Percentiles rank a stretch among this genome's conserved stretches.
These are phyloP conservation scores for Xenus cinereus DNA, from an alignment of 2,113 vertebrate species.

Conservation along the genomic window DNA sequence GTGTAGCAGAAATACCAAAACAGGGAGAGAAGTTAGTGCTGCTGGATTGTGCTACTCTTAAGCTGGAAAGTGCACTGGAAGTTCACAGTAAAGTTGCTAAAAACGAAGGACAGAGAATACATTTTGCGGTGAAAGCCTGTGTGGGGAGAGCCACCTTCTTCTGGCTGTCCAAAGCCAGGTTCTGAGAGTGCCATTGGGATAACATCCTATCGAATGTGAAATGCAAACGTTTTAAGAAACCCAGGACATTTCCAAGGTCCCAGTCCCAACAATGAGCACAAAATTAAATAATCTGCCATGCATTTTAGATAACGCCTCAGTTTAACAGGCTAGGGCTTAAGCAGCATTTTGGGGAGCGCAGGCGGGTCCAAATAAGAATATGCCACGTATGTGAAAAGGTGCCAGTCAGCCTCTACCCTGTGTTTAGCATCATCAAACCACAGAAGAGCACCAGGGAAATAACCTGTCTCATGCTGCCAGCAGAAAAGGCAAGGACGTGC, in stretches of 20 bases:
- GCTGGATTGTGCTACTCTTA: neutral
- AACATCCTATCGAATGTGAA: neutral
- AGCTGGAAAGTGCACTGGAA: neutral
- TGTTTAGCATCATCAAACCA: neutral
- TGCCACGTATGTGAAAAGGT: neutral
- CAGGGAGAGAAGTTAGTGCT: neutral
- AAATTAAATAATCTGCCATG: neutral
- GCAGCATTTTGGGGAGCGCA: accelerated
- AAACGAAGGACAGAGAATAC: neutral
- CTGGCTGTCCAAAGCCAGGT: neutral
- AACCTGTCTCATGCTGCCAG: neutral
- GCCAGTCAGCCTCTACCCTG: neutral
- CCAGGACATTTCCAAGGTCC: neutral
- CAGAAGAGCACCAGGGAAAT: neutral
- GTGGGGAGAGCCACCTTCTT: neutral
- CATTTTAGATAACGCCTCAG: neutral
- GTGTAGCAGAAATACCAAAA: neutral
- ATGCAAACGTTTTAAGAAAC: neutral
- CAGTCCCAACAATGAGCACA: neutral
- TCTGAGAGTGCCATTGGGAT: accelerated
- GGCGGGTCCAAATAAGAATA: neutral
- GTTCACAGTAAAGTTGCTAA: neutral
- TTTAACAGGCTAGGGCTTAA: neutral
- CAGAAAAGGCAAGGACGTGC: neutral
- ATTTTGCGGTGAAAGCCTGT: neutral